Base-by-base conservation (phyloP, 2,113 vertebrate genomes). In the Tachuris rubrigastra region DNA sequence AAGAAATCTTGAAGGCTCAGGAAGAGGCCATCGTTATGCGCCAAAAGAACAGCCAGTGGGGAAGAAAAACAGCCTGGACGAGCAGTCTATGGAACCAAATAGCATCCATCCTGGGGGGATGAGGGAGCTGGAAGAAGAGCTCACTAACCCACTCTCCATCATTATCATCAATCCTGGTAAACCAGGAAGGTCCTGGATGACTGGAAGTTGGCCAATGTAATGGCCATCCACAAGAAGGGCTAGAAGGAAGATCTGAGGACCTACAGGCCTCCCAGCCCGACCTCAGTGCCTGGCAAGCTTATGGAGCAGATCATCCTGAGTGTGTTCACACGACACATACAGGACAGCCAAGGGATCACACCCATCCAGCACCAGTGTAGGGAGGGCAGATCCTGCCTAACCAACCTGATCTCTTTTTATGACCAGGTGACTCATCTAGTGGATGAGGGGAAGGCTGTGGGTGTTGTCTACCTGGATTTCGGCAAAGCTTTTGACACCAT, bases 141-240 rank as follows among this genome's bases (percentile, higher is more conserved):
- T 87, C 3, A 0, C 28, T 16, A 31, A 65, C 17, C 10, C 47
- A 5, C 2, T 79, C 5, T 21, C 49, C 19, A 11, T 21, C 6
- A 71, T 35, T 56, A 4, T 10, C 21, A 14, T 41, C 49, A 56
- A 6, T 65, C 25, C 28, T 42, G 42, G 21, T 25, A 14, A 12
- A 21, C 55, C 6, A 6, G 20, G 4, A 21, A n/a, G 20, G 30
- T 35, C 13, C 13, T 4, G 2, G 16, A n/a, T 41, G 30, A 14
- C 12, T 59, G 63, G 27, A 71, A 55, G 18, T n/a, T 30, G 41
- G 16, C 30, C n/a, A 47, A 0, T n/a, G n/a, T 46, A 23, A 6
- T 6, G 20, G 9, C 5, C 41, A 62, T 41, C 15, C 30, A 53
- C 14, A 18, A 55, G 20, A 71, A 47, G 41, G n/a, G 16, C 16